Base-by-base conservation (phyloP, 2,888 invertebrate species). In the Tachina fera region DNA sequence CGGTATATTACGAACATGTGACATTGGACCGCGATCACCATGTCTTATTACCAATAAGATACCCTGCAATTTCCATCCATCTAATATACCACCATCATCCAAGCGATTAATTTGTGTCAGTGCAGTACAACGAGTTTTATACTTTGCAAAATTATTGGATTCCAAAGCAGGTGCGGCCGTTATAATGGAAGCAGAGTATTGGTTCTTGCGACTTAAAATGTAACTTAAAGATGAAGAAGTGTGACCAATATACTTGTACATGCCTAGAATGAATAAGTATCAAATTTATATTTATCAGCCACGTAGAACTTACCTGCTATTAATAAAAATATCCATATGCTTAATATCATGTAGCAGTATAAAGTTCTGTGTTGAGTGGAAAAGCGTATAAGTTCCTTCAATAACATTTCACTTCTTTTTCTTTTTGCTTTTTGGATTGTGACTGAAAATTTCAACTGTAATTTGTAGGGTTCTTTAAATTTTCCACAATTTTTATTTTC, bases 1-100 rank as follows among this genome's bases (percentile, higher is more conserved):
- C 70, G 96, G 95, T 53, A 97, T 96, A 83, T 96, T 96, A 74
- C 95, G 94, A 1, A 98, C 95, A 90, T 97, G 96, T 11, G 97
- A 96, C 87, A 98, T 94, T 0, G 98, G 97, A 0, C 98, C 97
- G 68, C 98, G 94, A 91, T 98, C 98, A 0, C 98, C 98, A 91
- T 98, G 98, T 16, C 98, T 94, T 6, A 97, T 96, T 67, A 98
- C 93, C 70, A 97, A 94, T 56, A 97, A 91, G 3, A 96, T 94
- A 14, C 92, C 92, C 85, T 92, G 92, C 49, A 93, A 86, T 74
- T 92, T 91, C 93, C 92, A 93, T 74, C 93, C 92, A 87, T 93
- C 92, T 77, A 93, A 88, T 83, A 92, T 90, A 58, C 92, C 93
- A 71, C 93, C 97, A 95, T 97, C 97, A 88, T 96, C 95, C 68